Conservation (phyloP, 2,888 invertebrate genomes). For the Sturmia bella region DNA sequence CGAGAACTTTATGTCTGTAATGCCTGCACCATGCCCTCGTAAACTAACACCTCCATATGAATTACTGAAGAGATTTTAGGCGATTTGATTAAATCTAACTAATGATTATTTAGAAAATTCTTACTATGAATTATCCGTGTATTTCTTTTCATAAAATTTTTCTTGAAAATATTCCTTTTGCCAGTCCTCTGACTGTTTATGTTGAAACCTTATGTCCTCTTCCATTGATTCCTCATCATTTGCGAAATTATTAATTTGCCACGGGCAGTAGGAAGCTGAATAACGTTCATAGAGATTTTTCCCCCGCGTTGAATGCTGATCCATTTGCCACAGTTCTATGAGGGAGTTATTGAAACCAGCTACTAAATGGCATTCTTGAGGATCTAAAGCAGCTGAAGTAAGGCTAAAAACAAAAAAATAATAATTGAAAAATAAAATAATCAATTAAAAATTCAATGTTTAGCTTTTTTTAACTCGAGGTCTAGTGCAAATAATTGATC, state of each 20-base stretch:
- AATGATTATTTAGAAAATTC: conserved; percentile 41
- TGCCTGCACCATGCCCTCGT: conserved; percentile 89
- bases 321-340: conserved; percentile 80
- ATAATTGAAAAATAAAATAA: no score
- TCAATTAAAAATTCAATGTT: no score
- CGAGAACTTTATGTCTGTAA: conserved; percentile 84
- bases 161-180: conserved; percentile 70
- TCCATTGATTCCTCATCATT: conserved; percentile 74
- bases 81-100: background rate
- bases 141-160: conserved; percentile 73
- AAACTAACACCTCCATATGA: conserved; percentile 84
- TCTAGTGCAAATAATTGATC: no score
- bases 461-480: no score
- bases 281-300: conserved; percentile 77
- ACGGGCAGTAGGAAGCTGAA: conserved; percentile 75
- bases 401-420: conserved; percentile 67
- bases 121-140: conserved; percentile 79
- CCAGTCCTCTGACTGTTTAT: conserved; percentile 47
- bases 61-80: conserved; percentile 71
- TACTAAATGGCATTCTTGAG: conserved; percentile 79
- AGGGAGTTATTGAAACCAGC: conserved; percentile 80
- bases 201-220: conserved; percentile 58
- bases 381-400: conserved; percentile 77
- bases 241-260: conserved; percentile 77
- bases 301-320: conserved; percentile 77